These are phyloP conservation scores for Tetramorium alpestre DNA, from an alignment of 1,140 invertebrate genomes.

Conservation along the genomic window DNA sequence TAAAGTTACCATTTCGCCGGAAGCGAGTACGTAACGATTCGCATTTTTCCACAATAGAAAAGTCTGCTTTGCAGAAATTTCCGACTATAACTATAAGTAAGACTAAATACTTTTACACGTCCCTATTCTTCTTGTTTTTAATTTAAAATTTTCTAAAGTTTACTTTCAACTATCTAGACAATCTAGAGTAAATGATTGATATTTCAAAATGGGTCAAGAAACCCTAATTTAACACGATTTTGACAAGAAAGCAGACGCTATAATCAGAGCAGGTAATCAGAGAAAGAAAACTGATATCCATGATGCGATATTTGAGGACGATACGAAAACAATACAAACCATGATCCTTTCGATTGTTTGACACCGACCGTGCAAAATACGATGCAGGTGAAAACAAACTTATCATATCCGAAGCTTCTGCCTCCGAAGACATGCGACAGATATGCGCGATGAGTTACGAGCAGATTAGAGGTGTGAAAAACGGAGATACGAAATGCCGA, in stretches of 20 bases:
- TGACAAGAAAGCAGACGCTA: neutral
- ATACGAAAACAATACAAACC: neutral
- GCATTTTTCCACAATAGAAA: neutral
- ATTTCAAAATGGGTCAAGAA: no score
- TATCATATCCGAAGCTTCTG: neutral
- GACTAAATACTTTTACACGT: no score
- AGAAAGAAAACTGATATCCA: neutral
- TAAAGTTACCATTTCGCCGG: neutral
- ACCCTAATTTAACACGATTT: neutral
- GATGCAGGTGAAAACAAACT: constrained; percentile 32
- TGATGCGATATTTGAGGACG: neutral
- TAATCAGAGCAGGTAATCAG: neutral
- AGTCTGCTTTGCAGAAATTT: neutral
- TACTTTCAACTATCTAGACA: no score
- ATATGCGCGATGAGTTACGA: constrained; percentile 48
- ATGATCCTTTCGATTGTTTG: neutral
- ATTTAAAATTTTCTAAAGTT: no score
- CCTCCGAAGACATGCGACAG: neutral
- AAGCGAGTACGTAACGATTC: neutral
- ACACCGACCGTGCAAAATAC: neutral
- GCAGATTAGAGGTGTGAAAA: constrained; percentile 48
- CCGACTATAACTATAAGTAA: neutral
- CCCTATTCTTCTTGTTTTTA: no score
- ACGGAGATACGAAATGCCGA: neutral
- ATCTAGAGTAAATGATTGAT: neutral